A percentile compares a stretch with the other conserved stretches of the same genome.
These are phyloP conservation scores for Phaethornis superciliosus DNA, from an alignment of 2,113 vertebrate genomes.

Conservation along the genomic window DNA sequence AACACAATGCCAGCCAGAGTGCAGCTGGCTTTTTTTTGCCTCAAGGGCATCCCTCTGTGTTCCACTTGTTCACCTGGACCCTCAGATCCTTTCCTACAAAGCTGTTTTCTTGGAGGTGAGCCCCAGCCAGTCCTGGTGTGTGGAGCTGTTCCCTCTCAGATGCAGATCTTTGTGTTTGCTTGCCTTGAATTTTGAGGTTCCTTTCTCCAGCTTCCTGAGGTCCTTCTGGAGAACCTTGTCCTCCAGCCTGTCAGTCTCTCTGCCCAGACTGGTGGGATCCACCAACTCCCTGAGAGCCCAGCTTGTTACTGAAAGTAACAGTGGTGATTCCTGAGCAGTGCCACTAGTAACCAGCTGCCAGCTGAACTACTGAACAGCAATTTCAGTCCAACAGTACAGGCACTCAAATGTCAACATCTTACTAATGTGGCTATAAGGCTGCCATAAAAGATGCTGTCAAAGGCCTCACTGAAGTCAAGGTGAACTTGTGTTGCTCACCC, in stretches of 20 bases:
- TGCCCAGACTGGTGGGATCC: background rate
- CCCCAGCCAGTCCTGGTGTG: background rate
- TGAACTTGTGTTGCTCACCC: background rate
- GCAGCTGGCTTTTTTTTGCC: background rate
- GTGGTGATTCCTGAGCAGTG: background rate
- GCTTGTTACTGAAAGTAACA: background rate
- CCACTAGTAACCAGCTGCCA: background rate
- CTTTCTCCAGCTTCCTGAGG: background rate
- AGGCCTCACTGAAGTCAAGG: background rate
- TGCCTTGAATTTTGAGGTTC: background rate
- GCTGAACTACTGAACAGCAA: background rate
- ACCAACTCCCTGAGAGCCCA: background rate
- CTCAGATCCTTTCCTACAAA: background rate
- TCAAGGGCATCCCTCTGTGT: accelerated
- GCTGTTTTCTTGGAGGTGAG: accelerated
- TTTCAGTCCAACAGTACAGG: background rate
- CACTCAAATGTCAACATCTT: background rate
- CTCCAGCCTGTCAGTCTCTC: background rate
- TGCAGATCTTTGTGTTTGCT: background rate
- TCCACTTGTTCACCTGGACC: background rate
- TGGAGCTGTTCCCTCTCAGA: background rate
- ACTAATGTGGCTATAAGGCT: background rate
- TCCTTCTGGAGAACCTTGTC: background rate
- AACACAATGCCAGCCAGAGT: background rate
- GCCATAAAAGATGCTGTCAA: background rate